Evolutionary conservation across 1,140 invertebrate genomes (phyloP).

Genomic region (Drosophila baimaii): DNA sequence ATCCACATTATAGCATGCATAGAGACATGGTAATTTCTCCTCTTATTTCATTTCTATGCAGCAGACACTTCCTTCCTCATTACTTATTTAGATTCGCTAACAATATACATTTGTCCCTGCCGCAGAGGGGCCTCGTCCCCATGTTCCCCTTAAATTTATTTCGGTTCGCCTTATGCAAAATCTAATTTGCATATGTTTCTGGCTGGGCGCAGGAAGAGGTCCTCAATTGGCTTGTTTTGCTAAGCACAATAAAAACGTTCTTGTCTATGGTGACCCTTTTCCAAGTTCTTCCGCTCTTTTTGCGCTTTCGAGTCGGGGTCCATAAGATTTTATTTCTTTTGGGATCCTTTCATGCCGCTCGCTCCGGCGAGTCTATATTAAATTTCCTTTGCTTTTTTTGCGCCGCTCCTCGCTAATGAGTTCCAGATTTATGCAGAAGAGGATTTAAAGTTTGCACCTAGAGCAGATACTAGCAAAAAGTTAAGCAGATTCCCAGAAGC

Average conservation of each 20-base stretch:
- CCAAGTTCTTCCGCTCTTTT: constrained; percentile 8
- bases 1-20: constrained; percentile 3
- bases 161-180: constrained; percentile 59
- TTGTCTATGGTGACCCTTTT: constrained; percentile 57
- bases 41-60: constrained; percentile 44
- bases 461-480: constrained; percentile 65
- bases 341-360: constrained; percentile 15
- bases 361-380: constrained; percentile 8
- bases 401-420: constrained; percentile 5
- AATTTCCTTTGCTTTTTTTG: constrained; percentile 4
- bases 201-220: constrained; percentile 20
- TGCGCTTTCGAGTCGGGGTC: constrained; percentile 21
- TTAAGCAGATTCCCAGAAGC: constrained; percentile 68
- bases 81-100: constrained; percentile 63
- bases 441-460: constrained; percentile 44
- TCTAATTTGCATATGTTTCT: constrained; percentile 70
- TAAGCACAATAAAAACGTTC: constrained; percentile 57
- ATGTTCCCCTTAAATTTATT: constrained; percentile 40
- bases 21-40: constrained; percentile 36
- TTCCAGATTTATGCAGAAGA: constrained; percentile 35
- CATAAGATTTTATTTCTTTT: constrained; percentile 16
- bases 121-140: background rate
- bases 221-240: constrained; percentile 60
- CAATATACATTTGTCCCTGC: constrained; percentile 33
- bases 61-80: constrained; percentile 47